Evolutionary conservation across 2,113 vertebrate species (phyloP).

Genomic region (Meleagris gallopavo): DNA sequence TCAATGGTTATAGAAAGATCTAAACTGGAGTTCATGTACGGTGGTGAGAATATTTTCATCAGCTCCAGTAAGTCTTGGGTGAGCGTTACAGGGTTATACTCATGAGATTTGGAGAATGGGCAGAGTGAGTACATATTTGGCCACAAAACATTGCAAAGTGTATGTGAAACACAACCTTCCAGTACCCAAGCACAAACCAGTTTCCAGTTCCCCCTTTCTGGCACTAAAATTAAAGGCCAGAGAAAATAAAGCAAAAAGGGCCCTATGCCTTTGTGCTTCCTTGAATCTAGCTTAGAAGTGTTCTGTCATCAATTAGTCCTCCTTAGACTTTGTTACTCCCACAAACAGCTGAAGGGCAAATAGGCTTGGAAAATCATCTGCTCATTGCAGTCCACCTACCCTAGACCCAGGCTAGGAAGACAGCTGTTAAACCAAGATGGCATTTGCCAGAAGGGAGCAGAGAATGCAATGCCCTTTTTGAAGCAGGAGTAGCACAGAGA

Average conservation of each 20-base stretch:
- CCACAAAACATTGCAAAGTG: neutral
- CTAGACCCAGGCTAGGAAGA: neutral
- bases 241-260: neutral
- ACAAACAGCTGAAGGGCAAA: neutral
- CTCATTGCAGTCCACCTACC: neutral
- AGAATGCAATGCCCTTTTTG: neutral
- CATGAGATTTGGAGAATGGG: neutral
- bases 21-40: neutral
- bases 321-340: neutral
- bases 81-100: neutral
- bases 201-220: neutral
- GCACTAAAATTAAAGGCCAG: neutral
- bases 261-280: fast-evolving
- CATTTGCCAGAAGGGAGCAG: neutral
- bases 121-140: neutral
- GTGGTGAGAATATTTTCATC: neutral
- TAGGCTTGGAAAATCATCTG: neutral
- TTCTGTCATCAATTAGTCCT: neutral
- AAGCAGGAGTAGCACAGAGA: neutral
- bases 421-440: neutral
- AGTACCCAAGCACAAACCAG: neutral
- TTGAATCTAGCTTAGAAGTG: neutral
- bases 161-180: neutral
- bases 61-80: neutral
- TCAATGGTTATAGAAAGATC: neutral